Conservation (phyloP, 2,888 invertebrate genomes). For the Omphaloscelis lunosa region DNA sequence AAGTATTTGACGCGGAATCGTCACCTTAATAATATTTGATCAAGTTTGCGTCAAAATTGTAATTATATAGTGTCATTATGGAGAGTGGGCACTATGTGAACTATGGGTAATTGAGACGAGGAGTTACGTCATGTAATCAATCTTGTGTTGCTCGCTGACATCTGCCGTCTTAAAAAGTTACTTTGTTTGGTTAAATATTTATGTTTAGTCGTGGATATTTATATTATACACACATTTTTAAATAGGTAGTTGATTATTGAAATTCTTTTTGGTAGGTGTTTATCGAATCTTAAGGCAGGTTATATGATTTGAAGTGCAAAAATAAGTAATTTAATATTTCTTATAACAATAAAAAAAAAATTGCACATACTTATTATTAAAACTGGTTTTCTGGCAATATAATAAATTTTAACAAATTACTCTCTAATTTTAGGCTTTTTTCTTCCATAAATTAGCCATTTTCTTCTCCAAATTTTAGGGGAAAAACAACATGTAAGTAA, state of each 20-base stretch:
- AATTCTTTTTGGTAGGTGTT: background rate
- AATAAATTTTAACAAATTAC: background rate
- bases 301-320: background rate
- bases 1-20: background rate
- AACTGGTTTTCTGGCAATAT: background rate
- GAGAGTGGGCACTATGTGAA: too few species aligned
- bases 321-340: background rate
- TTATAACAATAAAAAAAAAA: fast-evolving
- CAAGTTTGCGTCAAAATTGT: slow-evolving; percentile 31
- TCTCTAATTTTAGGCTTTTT: background rate
- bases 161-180: slow-evolving; percentile 2
- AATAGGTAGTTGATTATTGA: background rate
- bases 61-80: slow-evolving; percentile 44
- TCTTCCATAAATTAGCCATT: background rate
- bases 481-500: too few species aligned
- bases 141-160: slow-evolving; percentile 34
- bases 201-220: background rate
- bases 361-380: background rate
- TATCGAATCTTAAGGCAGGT: background rate
- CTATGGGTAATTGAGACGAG: slow-evolving; percentile 32
- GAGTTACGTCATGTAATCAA: slow-evolving; percentile 35
- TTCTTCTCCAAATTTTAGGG: background rate
- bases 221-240: background rate
- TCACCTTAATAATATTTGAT: slow-evolving; percentile 26
- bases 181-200: background rate